Percentiles rank a stretch among this genome's conserved stretches.
Evolutionary conservation across 2,113 vertebrate species (phyloP).

Genomic region (Hyaena hyaena): DNA sequence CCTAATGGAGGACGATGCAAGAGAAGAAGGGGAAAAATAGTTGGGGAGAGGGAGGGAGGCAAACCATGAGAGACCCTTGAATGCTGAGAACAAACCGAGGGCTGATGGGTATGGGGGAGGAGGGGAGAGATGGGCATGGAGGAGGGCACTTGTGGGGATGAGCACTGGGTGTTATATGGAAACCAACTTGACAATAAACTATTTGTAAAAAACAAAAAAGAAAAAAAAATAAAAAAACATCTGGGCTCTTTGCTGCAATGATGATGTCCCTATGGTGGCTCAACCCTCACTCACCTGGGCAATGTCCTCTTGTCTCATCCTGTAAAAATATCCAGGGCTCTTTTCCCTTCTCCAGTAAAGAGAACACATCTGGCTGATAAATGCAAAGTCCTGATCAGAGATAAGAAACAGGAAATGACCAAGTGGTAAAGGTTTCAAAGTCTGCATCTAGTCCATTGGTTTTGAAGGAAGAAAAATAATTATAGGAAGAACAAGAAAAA

Average conservation of each 20-base stretch:
- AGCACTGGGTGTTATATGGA: too few relatives aligned
- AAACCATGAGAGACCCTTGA: too few relatives aligned
- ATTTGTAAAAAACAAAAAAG: too few relatives aligned
- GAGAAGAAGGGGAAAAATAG: too few relatives aligned
- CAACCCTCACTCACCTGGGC: neutral
- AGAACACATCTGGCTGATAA: conserved; percentile 29
- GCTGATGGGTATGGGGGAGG: too few relatives aligned
- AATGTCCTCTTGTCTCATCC: neutral
- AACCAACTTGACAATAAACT: too few relatives aligned
- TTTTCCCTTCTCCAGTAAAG: neutral
- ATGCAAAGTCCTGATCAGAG: conserved; percentile 40
- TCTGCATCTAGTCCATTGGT: neutral
- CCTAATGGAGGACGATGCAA: too few relatives aligned
- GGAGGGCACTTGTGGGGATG: too few relatives aligned
- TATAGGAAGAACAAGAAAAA: neutral
- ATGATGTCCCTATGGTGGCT: neutral
- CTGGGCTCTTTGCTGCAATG: neutral
- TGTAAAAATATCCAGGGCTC: neutral
- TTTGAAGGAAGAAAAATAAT: neutral
- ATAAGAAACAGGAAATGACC: neutral
- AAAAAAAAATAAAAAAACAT: too few relatives aligned
- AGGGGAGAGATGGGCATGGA: too few relatives aligned
- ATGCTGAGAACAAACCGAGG: too few relatives aligned
- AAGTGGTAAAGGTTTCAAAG: neutral
- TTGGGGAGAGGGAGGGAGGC: too few relatives aligned